Evolutionary conservation across 2,888 invertebrate species (phyloP).

Genomic region (Steinernema carpocapsae): DNA sequence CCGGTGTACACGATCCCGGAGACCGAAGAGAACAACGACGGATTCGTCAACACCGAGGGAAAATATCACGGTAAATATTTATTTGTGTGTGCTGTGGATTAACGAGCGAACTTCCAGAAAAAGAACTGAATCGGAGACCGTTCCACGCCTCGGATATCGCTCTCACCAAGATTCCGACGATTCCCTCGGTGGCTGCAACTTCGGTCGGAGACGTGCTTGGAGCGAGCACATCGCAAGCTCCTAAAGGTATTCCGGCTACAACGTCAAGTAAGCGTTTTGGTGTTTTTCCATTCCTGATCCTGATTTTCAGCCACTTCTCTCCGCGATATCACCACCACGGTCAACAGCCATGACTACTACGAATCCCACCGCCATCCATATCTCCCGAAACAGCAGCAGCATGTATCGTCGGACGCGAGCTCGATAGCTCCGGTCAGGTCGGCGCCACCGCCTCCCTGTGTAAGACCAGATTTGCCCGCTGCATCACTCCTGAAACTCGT

Average conservation of each 20-base stretch:
- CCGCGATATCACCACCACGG: slow-evolving; percentile 32
- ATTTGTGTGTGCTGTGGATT: not conserved
- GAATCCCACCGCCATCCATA: slow-evolving; percentile 26
- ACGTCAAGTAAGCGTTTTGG: too few species aligned
- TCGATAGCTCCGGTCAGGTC: slow-evolving; percentile 46
- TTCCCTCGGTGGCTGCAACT: not conserved
- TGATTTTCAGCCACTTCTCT: too few species aligned
- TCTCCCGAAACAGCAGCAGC: not conserved
- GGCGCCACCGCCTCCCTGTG: slow-evolving; percentile 49
- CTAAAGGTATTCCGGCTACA: too few species aligned
- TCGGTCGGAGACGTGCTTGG: too few species aligned
- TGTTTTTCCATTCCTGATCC: too few species aligned
- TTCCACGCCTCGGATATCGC: slow-evolving; percentile 15
- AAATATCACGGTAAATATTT: slow-evolving; percentile 47
- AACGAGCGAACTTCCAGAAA: not conserved
- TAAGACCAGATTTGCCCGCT: too few species aligned
- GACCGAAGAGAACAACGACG: slow-evolving; percentile 63
- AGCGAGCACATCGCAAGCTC: too few species aligned
- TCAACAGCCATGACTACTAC: slow-evolving; percentile 33
- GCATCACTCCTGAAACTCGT: not conserved
- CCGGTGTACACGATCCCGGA: slow-evolving; percentile 69
- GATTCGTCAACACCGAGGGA: slow-evolving; percentile 53
- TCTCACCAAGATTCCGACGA: not conserved
- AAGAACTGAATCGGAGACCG: slow-evolving; percentile 7
- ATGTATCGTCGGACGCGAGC: not conserved